Conservation (phyloP, 2,113 vertebrate species). For the Zosterops japonicus region DNA sequence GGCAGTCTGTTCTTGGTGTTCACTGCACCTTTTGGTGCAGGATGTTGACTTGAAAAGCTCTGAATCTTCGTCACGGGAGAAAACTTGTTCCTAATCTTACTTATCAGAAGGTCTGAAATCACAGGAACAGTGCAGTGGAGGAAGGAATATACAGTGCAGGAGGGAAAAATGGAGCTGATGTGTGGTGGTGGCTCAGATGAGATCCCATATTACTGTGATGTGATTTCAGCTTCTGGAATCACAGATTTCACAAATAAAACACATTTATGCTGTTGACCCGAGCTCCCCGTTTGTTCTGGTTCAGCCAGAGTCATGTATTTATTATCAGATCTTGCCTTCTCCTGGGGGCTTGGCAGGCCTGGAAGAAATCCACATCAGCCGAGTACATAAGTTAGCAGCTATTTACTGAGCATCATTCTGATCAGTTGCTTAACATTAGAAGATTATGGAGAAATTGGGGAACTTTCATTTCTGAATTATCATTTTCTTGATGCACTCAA, state of each 20-base stretch:
- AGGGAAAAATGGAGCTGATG: neutral
- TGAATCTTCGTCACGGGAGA: neutral
- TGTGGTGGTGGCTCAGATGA: neutral
- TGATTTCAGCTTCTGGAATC: neutral
- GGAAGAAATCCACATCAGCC: neutral
- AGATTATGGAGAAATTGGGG: neutral
- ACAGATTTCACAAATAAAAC: neutral
- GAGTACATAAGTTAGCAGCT: neutral
- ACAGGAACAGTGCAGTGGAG: neutral
- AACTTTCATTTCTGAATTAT: neutral
- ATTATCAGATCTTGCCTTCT: neutral
- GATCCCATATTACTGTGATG: neutral
- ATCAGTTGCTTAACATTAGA: neutral
- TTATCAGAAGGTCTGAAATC: neutral
- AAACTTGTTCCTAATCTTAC: neutral
- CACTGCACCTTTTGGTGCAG: neutral
- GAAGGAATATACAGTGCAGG: too few relatives aligned
- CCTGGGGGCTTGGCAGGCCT: neutral
- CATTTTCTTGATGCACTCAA: neutral
- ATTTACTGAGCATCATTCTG: neutral
- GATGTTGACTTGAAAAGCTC: neutral
- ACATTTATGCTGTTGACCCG: neutral
- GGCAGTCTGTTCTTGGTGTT: neutral
- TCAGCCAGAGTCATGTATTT: neutral
- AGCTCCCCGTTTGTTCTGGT: too few relatives aligned